Base-by-base conservation (phyloP, 2,797 vertebrate genomes). In the Sebastiscus tertius region DNA sequence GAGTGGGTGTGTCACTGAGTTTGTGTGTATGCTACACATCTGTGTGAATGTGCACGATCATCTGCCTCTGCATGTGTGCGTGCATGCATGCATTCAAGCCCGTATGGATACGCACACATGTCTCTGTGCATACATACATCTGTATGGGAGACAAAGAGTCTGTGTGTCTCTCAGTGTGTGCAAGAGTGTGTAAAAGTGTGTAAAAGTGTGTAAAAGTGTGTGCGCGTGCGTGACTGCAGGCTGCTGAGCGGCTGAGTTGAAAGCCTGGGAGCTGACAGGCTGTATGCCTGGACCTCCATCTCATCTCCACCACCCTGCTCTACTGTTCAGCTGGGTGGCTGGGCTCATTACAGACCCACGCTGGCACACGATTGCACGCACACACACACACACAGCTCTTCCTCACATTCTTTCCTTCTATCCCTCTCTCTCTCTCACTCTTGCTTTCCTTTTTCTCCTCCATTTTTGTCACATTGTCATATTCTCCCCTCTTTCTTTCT, bases 301-400 rank as follows among this genome's bases (percentile, higher is more conserved):
- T 93, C 93, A 89, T 81, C 89, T 91, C 84, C 90, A 92, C 88
- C 92, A 91, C 93, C 90, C 89, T 91, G 91, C 90, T 95, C 93
- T 80, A 89, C 92, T 91, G 91, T 92, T 93, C 92, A 91, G 89
- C 82, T 90, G 89, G 92, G 93, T 95, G 94, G 92, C 92, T 95
- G 93, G 83, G 94, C 95, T 96, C 95, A 95, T 96, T 96, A 96
- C 94, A 92, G 94, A 92, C 81, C 89, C 86, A 90, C 83, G 86
- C 87, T 91, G 88, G 76, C 75, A 79, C 58, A 16, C 68, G 9
- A 78, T 61, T 58, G 46, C 65, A 8, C 29, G 0, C 69, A 14
- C 54, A 11, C 39, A 8, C 70, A 36, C 61, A 33, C 46, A 68
- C 39, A 16, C 62, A 39, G 14, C 39, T 42, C 39, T 42, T 42